Percentiles rank a stretch among this genome's conserved stretches.
Evolutionary conservation across 2,113 vertebrate genomes (phyloP).

Genomic region (Struthidea cinerea): DNA sequence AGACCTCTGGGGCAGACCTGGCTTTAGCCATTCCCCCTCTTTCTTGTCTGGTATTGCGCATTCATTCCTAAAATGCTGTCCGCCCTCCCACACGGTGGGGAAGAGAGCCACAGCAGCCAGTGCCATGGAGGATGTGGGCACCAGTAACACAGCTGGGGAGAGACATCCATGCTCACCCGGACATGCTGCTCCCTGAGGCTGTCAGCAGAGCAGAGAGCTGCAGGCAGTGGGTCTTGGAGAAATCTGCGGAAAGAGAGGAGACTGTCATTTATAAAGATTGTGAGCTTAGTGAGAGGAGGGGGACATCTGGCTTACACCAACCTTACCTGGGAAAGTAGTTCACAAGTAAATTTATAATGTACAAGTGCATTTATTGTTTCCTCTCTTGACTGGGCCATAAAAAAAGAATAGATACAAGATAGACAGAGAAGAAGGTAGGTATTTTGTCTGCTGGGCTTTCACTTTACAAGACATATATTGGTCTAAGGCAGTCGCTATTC

Average conservation of each 20-base stretch:
- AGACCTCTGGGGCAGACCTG: not conserved
- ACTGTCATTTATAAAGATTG: not conserved
- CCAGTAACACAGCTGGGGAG: not conserved
- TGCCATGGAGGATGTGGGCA: not conserved
- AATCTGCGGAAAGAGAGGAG: not conserved
- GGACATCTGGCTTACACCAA: not conserved
- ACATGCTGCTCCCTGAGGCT: not conserved
- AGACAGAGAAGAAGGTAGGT: not conserved
- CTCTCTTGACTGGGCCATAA: not conserved
- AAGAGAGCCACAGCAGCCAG: not conserved
- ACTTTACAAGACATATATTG: not conserved
- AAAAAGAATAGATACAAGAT: not conserved
- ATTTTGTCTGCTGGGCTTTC: not conserved
- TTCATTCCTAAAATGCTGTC: not conserved
- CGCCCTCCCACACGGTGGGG: rapidly evolving
- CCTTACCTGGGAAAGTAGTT: not conserved
- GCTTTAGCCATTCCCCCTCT: not conserved
- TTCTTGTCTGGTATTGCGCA: not conserved
- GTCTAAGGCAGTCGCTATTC: not conserved
- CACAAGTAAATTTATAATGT: not conserved
- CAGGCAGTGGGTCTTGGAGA: not conserved
- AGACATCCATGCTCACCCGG: not conserved
- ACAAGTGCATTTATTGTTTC: not conserved
- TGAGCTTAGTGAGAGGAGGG: not conserved
- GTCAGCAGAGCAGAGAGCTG: not conserved